A percentile compares a stretch with the other conserved stretches of the same genome.
Conservation (phyloP, 2,113 vertebrate genomes). For the Ictalurus punctatus region DNA sequence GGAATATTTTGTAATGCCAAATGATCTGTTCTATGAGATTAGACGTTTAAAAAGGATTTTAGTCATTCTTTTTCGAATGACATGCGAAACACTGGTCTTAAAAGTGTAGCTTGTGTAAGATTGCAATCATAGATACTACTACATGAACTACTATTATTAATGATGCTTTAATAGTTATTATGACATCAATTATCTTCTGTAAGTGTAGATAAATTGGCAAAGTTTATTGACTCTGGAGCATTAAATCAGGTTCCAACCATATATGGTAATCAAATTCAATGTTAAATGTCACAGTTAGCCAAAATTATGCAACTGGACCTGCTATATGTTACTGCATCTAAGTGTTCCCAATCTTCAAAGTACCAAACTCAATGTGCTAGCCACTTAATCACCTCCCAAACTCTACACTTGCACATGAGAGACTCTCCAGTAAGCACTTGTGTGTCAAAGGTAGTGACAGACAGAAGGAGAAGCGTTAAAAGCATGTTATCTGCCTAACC, state of each 20-base stretch:
- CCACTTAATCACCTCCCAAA: not conserved
- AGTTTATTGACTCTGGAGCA: not conserved
- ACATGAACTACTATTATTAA: not conserved
- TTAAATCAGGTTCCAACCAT: not conserved
- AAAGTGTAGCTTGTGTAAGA: not conserved
- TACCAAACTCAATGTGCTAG: not conserved
- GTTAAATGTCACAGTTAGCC: not conserved
- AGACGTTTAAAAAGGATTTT: not conserved
- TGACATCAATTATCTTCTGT: not conserved
- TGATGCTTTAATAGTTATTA: not conserved
- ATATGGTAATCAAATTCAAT: not conserved
- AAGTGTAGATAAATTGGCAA: not conserved
- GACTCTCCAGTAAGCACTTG: not conserved
- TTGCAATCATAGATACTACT: not conserved
- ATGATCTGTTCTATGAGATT: not conserved
- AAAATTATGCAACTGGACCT: not conserved
- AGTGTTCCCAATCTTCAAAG: not conserved
- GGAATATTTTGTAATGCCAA: conserved; percentile 13
- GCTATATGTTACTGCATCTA: not conserved
- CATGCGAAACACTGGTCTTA: not conserved
- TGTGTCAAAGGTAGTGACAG: conserved; percentile 3
- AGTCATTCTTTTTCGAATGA: not conserved
- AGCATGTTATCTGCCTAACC: conserved; percentile 15
- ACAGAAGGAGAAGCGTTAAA: conserved; percentile 4
- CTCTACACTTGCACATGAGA: not conserved